phyloP scores from a whole-genome alignment of 2,888 invertebrate genomes.

The Lithophane leautieri region DNA sequence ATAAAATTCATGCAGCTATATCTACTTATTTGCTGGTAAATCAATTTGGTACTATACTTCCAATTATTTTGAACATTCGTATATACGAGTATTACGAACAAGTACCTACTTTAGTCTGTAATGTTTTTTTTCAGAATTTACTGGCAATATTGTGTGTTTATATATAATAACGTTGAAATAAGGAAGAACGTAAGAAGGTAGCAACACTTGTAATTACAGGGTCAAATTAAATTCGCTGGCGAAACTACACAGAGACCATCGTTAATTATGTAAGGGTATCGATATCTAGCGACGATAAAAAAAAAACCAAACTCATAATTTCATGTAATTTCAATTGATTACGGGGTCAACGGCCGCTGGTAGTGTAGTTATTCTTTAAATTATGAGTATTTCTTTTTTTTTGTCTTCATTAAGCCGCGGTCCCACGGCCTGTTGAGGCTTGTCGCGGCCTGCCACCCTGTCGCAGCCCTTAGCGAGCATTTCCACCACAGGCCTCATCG shows the following conservation, averaged over 20 bases:
- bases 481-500: too few species aligned
- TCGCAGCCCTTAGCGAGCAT: too few species aligned
- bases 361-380: too few species aligned
- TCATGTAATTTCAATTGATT: too few species aligned
- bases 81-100: not conserved
- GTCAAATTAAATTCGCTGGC: too few species aligned
- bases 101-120: not conserved
- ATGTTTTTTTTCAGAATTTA: conserved; percentile 5
- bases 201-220: not conserved
- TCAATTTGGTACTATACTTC: conserved; percentile 36
- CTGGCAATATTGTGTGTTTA: not conserved
- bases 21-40: conserved; percentile 30
- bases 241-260: not conserved
- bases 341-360: too few species aligned
- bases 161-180: not conserved
- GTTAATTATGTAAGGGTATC: not conserved
- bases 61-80: conserved; percentile 29
- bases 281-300: too few species aligned
- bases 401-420: not conserved
- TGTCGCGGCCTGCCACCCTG: too few species aligned
- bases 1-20: not conserved
- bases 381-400: too few species aligned
- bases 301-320: too few species aligned
- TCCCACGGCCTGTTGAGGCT: too few species aligned
- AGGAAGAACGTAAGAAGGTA: conserved; percentile 3